phyloP scores from a whole-genome alignment of 2,113 vertebrate species.

The Vidua macroura region DNA sequence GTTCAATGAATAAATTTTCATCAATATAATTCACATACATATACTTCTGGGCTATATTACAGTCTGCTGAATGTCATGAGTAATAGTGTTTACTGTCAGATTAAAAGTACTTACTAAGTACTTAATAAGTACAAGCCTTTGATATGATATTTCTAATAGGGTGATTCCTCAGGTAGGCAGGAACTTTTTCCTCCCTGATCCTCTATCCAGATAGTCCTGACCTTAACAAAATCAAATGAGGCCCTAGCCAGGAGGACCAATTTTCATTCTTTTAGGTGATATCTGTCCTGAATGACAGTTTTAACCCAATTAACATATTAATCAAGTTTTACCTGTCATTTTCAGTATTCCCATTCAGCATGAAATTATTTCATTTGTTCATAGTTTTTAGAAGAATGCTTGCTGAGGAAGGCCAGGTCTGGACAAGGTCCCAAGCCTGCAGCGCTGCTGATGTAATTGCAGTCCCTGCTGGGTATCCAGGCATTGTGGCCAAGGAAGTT shows the following conservation, averaged over 20 bases:
- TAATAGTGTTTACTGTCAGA: neutral
- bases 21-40: neutral
- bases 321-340: neutral
- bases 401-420: neutral
- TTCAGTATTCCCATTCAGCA: neutral
- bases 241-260: neutral
- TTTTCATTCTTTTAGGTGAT: neutral
- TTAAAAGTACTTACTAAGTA: neutral
- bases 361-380: neutral
- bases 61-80: neutral
- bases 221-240: neutral
- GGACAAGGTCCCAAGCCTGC: neutral
- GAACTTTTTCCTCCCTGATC: neutral
- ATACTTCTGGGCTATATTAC: neutral
- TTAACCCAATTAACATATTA: neutral
- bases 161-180: neutral
- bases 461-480: neutral
- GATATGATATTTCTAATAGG: neutral
- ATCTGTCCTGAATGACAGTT: neutral
- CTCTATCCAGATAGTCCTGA: neutral
- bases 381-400: neutral
- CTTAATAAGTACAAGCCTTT: neutral
- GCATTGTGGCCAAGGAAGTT: rapidly evolving
- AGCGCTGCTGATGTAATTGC: neutral
- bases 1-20: neutral